A percentile compares a stretch with the other conserved stretches of the same genome.
Evolutionary conservation across 2,113 vertebrate species (phyloP).

Genomic region (Paraplagusia blochii): DNA sequence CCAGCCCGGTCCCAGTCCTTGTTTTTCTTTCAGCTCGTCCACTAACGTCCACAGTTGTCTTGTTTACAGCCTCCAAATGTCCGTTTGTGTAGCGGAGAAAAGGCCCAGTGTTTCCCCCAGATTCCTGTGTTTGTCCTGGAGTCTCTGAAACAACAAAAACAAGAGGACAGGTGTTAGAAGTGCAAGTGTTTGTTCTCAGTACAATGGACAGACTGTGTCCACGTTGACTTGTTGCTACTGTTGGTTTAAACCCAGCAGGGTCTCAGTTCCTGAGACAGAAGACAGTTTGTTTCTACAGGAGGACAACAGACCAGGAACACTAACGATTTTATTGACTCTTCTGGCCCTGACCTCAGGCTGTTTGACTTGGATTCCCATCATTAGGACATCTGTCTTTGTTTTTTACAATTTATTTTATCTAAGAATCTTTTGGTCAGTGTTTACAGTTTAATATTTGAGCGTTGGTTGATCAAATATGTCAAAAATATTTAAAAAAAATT

Average conservation of each 20-base stretch:
- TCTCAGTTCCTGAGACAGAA: background rate
- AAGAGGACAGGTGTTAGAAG: slow-evolving; percentile 53
- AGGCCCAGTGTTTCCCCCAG: slow-evolving; percentile 3
- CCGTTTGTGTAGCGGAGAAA: slow-evolving; percentile 29
- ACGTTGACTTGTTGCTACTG: background rate
- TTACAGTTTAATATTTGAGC: too few species aligned
- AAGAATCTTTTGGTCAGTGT: too few species aligned
- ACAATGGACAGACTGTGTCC: slow-evolving; percentile 17
- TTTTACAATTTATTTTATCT: too few species aligned
- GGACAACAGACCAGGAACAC: too few species aligned
- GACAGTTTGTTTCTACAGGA: background rate
- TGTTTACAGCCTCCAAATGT: slow-evolving; percentile 23
- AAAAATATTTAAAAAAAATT: too few species aligned
- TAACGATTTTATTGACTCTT: too few species aligned
- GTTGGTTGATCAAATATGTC: too few species aligned
- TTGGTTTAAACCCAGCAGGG: background rate
- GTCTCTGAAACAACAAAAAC: slow-evolving; percentile 55
- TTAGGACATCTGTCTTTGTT: too few species aligned
- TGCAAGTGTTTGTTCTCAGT: slow-evolving; percentile 20
- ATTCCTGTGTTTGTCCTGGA: background rate
- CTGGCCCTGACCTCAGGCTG: too few species aligned
- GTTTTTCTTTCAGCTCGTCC: slow-evolving; percentile 41
- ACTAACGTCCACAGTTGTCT: slow-evolving; percentile 27
- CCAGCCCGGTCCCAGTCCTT: too few species aligned
- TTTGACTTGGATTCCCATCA: too few species aligned